A percentile compares a stretch with the other conserved stretches of the same genome.
These are phyloP conservation scores for Marcusenius ussheri DNA, from an alignment of 2,113 vertebrate genomes.

Conservation along the genomic window DNA sequence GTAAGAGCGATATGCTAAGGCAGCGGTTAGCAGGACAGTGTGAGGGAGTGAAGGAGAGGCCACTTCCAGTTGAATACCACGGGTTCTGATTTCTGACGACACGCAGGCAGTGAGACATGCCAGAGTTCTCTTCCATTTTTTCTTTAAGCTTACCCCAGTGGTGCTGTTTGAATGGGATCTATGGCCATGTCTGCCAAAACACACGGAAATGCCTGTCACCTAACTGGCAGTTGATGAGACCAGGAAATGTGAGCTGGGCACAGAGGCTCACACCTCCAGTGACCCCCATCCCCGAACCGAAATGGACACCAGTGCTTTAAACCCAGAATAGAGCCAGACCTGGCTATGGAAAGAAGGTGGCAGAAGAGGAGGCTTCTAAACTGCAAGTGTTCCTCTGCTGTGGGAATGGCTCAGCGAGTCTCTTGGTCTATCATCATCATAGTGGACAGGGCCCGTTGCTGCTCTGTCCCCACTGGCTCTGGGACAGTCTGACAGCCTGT, in stretches of 20 bases:
- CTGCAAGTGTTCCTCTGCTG: neutral
- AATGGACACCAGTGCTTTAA: slow-evolving; percentile 1
- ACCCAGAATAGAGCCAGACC: neutral
- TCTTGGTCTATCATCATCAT: neutral
- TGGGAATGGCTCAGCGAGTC: neutral
- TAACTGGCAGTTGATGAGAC: neutral
- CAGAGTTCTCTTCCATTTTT: neutral
- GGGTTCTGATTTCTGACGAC: slow-evolving; percentile 4
- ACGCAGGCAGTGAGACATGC: neutral
- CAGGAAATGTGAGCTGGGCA: neutral
- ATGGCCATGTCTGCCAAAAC: neutral
- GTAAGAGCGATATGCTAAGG: slow-evolving; percentile 62
- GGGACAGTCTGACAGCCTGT: neutral
- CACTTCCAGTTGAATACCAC: neutral
- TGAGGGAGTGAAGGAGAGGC: neutral
- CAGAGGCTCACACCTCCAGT: neutral
- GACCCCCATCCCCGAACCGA: neutral
- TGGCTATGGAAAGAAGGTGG: neutral
- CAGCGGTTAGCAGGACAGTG: slow-evolving; percentile 44
- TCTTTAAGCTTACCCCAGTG: slow-evolving; percentile 5
- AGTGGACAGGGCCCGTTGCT: neutral
- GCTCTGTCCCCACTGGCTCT: neutral
- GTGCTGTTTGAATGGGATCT: neutral
- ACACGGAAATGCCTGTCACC: neutral
- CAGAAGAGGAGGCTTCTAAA: neutral